Percentiles rank a stretch among this genome's conserved stretches.
phyloP scores from a whole-genome alignment of 1,140 invertebrate species.

The Adoxophyes honmai region DNA sequence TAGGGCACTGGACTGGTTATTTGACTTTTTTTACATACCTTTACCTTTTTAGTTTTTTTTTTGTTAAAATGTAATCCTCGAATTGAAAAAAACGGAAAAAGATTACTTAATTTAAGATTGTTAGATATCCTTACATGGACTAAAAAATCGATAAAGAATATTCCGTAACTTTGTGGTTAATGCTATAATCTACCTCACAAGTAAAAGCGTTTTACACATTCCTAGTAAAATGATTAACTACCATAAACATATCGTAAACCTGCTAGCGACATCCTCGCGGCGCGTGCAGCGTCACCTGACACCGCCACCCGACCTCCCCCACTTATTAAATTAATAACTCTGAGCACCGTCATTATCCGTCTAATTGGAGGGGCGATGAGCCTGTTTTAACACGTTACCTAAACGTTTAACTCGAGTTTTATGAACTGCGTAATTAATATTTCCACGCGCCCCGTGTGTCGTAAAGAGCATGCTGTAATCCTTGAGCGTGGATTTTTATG shows the following conservation, averaged over 20 bases:
- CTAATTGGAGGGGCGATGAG: conserved; percentile 71
- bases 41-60: too few species aligned
- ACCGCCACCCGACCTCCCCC: conserved; percentile 55
- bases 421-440: conserved; percentile 67
- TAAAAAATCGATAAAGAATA: too few species aligned
- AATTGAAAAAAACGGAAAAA: too few species aligned
- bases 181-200: too few species aligned
- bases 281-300: conserved; percentile 54
- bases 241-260: too few species aligned
- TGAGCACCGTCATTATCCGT: conserved; percentile 68
- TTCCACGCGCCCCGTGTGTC: conserved; percentile 11
- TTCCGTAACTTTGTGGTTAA: too few species aligned
- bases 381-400: conserved; percentile 68
- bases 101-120: too few species aligned
- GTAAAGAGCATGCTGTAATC: not conserved
- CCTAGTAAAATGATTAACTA: not conserved
- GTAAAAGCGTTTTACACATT: not conserved
- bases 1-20: too few species aligned
- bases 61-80: too few species aligned
- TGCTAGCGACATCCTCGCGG: not conserved
- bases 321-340: conserved; percentile 76
- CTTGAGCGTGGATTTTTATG: conserved; percentile 2
- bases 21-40: too few species aligned
- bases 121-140: too few species aligned
- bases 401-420: conserved; percentile 62